Evolutionary conservation across 2,113 vertebrate species (phyloP).

Genomic region (Chaetodon auriga): DNA sequence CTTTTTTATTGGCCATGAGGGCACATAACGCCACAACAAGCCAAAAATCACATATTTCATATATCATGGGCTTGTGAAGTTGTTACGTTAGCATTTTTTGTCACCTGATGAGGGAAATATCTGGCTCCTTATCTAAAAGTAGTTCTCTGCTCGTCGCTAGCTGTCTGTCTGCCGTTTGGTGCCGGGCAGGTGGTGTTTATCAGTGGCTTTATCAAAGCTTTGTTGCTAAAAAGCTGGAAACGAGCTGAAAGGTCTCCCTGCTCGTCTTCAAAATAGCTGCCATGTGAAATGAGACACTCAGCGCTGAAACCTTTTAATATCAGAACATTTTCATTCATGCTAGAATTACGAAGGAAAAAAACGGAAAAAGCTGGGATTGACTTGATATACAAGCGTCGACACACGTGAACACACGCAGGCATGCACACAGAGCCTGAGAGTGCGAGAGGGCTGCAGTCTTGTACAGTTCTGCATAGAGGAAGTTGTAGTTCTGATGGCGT

Average conservation of each 20-base stretch:
- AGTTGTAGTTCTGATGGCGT: conserved; percentile 75
- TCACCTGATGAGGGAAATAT: neutral
- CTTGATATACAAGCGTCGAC: conserved; percentile 36
- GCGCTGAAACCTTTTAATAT: neutral
- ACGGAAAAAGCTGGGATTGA: conserved; percentile 22
- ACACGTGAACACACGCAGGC: conserved; percentile 64
- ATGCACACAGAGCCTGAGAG: conserved; percentile 88
- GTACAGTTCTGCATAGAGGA: conserved; percentile 76
- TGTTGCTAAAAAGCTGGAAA: neutral
- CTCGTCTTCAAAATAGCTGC: conserved; percentile 44
- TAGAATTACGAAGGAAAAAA: neutral
- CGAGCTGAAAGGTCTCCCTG: neutral
- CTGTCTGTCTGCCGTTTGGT: neutral
- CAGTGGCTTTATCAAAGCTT: neutral
- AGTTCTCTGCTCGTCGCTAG: neutral
- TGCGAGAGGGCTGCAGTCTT: conserved; percentile 89
- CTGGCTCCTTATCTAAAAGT: neutral
- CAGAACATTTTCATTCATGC: conserved; percentile 33
- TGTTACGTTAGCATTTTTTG: neutral
- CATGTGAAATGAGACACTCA: conserved; percentile 33
- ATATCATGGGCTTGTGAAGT: neutral
- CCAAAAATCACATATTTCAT: neutral
- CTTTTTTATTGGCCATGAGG: neutral
- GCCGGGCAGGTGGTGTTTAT: neutral
- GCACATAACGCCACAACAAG: neutral